Evolutionary conservation across 2,888 invertebrate genomes (phyloP), one percentile per base, ranked within the genome.

Genomic region (Adelognathus sp.): DNA sequence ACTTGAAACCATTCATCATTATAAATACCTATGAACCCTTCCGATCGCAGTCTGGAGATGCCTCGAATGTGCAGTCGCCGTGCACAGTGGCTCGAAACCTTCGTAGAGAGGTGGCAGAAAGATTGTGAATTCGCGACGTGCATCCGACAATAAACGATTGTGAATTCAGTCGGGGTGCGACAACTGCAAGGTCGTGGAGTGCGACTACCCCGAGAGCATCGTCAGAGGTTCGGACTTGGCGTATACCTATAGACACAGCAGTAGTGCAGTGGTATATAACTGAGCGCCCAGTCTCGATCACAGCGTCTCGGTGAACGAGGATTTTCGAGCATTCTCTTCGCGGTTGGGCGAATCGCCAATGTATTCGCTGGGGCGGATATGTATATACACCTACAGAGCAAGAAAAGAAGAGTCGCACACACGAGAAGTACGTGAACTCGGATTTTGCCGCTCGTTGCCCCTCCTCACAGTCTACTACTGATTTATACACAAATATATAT

Each of bases 301-400:
- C 36, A 11, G 29, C 52, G 52, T n/a, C n/a, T 33, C 21, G 39
- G 24, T 60, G 71, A 74, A 63, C 11, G 52, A 66, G 75, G 75
- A 80, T 79, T 78, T 75, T 74, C 73, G 56, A 77, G 79, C 70
- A 83, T 83, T 79, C 77, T 61, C 64, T 83, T 84, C 78, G 75
- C 81, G 74, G 82, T 70, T 80, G 81, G 77, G 77, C 81, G 77
- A 81, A 79, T 76, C 79, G 75, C 80, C 80, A 79, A 82, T 83
- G 79, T 76, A 80, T 79, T 81, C 79, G 77, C n/a, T n/a, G n/a
- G 44, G 77, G 46, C 61, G 44, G n/a, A 69, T 50, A 75, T 33
- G 67, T 41, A 39, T 31, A 14, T 16, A 46, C n/a, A n/a, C n/a
- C n/a, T n/a, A n/a, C n/a, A 70, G 39, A 41, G 29, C 46, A 67